phyloP scores from a whole-genome alignment of 2,113 vertebrate species.

The Neoarius graeffei region DNA sequence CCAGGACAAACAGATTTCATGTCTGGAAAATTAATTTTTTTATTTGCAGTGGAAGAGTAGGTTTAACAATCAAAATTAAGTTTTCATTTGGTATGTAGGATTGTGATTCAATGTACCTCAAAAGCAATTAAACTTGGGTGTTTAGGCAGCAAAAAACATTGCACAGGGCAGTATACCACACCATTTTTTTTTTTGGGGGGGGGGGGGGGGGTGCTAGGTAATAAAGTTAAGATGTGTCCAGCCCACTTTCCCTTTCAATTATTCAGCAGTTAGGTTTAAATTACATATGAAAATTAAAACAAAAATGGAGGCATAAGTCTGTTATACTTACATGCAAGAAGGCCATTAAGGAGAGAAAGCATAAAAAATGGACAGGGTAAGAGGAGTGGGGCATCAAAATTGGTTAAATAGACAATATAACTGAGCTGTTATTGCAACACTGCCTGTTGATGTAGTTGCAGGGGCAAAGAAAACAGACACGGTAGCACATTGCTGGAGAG shows the following conservation, averaged over 20 bases:
- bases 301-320: conserved; percentile 59
- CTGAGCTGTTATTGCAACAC: conserved; percentile 21
- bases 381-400: conserved; percentile 28
- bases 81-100: not conserved
- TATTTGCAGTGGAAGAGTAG: no score
- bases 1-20: not conserved
- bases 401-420: conserved; percentile 51
- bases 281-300: conserved; percentile 67
- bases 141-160: not conserved
- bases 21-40: not conserved
- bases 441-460: conserved; percentile 15
- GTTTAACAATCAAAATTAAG: not conserved
- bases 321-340: conserved; percentile 99
- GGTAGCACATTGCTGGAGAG: not conserved
- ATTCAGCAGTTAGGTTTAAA: not conserved
- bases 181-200: not conserved
- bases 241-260: not conserved
- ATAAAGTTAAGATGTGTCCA: not conserved
- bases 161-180: not conserved
- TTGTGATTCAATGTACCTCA: not conserved
- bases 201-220: no score
- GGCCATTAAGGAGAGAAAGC: conserved; percentile 95
- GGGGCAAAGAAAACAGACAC: conserved; percentile 16
- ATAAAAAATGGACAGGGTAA: conserved; percentile 91
- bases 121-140: not conserved